Base-by-base conservation (phyloP, 2,113 vertebrate species). In the Lagopus muta region DNA sequence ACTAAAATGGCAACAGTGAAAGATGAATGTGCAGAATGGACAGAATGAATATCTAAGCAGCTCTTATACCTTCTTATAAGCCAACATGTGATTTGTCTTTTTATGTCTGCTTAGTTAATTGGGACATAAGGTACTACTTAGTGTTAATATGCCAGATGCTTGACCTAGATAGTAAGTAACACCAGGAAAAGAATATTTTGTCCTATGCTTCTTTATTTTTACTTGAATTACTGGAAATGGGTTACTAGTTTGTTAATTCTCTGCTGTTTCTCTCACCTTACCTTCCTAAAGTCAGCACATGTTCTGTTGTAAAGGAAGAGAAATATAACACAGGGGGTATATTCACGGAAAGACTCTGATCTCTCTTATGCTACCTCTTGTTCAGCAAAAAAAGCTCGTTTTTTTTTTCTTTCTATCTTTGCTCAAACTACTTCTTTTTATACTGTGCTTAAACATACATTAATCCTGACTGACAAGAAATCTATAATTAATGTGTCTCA, bases 401-500 rank as follows among this genome's bases (percentile, higher is more conserved):
- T 43, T 86, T 84, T 84, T 87, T 58, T 58, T 54, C 12, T 54
- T 17, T 10, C 27, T 54, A 13, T 84, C 48, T 77, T 91, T 81
- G 6, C 70, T 93, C 50, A 67, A 19, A 70, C 11, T 66, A 8
- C 3, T 20, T 20, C 13, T 81, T 64, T 74, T 95, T 94, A 34
- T 72, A 71, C 87, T 47, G 45, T 21, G 14, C 40, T 90, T 91
- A 95, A 79, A 87, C 36, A 83, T 65, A 34, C 5, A 71, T 93
- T 95, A 87, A 95, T 96, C 89, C 73, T 74, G 78, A 64, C 42
- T 89, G 94, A 94, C 66, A 95, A 87, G 72, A 95, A 89, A 95
- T 96, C 81, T 93, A 75, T 95, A 93, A 96, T 95, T 96, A 89
- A 96, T 96, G 30, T 64, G 32, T 93, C 89, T 92, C 72, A 58